Base-by-base conservation (phyloP, 2,797 vertebrate genomes). In the Siniperca scherzeri region DNA sequence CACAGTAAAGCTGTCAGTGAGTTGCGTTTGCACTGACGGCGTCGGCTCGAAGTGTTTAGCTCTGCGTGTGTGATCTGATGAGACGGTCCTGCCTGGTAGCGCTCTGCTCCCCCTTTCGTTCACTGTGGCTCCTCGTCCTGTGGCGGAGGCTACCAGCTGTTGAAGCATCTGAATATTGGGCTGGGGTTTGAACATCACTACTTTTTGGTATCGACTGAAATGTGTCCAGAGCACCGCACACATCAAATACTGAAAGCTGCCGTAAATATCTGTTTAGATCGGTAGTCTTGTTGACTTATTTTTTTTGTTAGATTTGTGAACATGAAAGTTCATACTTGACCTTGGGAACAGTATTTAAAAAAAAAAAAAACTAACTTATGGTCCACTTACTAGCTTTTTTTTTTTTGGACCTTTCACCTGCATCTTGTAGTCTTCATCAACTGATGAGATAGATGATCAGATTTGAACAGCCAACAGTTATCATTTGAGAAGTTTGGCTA, bases 1-100 rank as follows among this genome's bases (percentile, higher is more conserved):
- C 79, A n/a, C 52, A 55, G 53, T 75, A 27, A 75, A 46, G 57
- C 48, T 7, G 42, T 64, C 40, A 40, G 33, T n/a, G 22, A 40
- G 64, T 60, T 25, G 1, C 68, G 42, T 59, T 50, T 27, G n/a
- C 42, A 30, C 30, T 30, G 30, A 30, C 30, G 30, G 30, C 30
- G 30, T 30, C 2, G 30, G 30, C 30, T 30, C 30, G 30, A 30
- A 30, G 30, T 30, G 30, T 30, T 66, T 36, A 40, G 13, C 38
- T 71, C 13, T 48, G 52, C 56, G 59, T 56, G 36, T 68, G 42
- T 68, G 42, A 65, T 57, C 42, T 38, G 27, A 48, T 57, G 25
- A 33, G 36, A n/a, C 14, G 30, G 46, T 50, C 46, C 46, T 36
- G 46, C 19, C 10, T 33, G n/a, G 17, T 33, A 21, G 64, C 44